Base-by-base conservation (phyloP, 1,140 invertebrate species). In the Trissolcus basalis region DNA sequence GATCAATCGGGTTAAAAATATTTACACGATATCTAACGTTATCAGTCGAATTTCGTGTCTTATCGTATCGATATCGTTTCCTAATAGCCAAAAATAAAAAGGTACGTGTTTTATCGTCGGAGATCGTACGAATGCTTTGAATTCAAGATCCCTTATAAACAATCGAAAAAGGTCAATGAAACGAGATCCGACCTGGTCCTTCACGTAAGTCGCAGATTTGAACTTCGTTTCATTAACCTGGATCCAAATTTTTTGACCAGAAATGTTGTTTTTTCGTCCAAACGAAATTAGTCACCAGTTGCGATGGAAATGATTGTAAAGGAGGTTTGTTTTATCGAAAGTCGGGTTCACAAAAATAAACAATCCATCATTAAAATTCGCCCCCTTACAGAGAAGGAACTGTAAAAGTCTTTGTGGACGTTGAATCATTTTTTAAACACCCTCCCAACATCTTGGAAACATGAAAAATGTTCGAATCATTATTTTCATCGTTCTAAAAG, bases 21-120 rank as follows among this genome's bases (percentile, higher is more conserved):
- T 65, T 65, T 65, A 65, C 36, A 5, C 33, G 35, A 56, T 43
- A 11, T 16, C 33, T 54, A 44, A 33, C 41, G 19, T 43, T 11
- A 59, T 50, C 48, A 68, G 53, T 10, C 16, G 39, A 43, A 35
- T 45, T 45, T 8, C 64, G 64, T 68, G 64, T 59, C 64, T 68
- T 68, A 68, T 68, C 64, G 13, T 59, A 53, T 45, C 8, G 19
- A 49, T 47, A 50, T 48, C 39, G 43, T 48, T 47, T 55, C 16
- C 9, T 47, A 41, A 64, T 48, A 48, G 43, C 33, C 35, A 56
- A 33, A 47, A 53, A 36, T 13, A 13, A 53, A n/a, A 45, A 45
- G 15, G 12, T 55, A 68, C 64, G 64, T 68, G 64, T 68, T 68
- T 53, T 68, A 68, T 68, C 63, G 39, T 44, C 53, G 13, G 33